Conservation (phyloP, 2,113 vertebrate species). For the Sinocyclocheilus maitianheensis region DNA sequence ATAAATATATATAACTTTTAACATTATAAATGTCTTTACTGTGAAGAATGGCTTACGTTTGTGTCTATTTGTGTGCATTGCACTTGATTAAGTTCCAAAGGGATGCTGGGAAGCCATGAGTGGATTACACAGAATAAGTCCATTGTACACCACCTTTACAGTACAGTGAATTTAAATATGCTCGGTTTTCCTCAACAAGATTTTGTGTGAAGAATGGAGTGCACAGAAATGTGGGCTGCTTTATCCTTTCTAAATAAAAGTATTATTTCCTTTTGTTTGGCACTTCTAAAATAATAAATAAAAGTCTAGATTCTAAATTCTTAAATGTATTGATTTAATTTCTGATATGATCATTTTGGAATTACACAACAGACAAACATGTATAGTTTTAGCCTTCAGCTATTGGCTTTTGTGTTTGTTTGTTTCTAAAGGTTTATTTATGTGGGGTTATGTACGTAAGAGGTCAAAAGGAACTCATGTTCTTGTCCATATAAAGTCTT, state of each 20-base stretch:
- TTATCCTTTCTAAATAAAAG: neutral
- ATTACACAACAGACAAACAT: neutral
- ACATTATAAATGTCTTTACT: too few species aligned
- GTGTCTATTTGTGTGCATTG: neutral
- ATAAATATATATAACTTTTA: neutral
- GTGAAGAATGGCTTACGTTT: constrained; percentile 50
- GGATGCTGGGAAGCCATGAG: neutral
- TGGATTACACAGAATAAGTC: neutral
- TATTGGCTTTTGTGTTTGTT: neutral
- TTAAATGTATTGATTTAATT: neutral
- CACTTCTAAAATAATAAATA: neutral
- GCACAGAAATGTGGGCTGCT: neutral
- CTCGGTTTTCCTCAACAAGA: neutral
- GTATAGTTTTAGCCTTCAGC: neutral
- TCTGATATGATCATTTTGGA: neutral
- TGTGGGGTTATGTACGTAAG: neutral
- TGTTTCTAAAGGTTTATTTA: constrained; percentile 18
- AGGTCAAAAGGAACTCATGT: neutral
- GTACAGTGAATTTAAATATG: constrained; percentile 1
- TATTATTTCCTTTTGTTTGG: neutral
- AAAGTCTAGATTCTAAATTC: too few species aligned
- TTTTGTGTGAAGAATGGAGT: constrained; percentile 35
- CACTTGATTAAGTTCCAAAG: neutral
- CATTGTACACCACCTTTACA: neutral
- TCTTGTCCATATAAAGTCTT: constrained; percentile 45